These are phyloP conservation scores for Gila orcuttii DNA, from an alignment of 2,113 vertebrate species.

Conservation along the genomic window DNA sequence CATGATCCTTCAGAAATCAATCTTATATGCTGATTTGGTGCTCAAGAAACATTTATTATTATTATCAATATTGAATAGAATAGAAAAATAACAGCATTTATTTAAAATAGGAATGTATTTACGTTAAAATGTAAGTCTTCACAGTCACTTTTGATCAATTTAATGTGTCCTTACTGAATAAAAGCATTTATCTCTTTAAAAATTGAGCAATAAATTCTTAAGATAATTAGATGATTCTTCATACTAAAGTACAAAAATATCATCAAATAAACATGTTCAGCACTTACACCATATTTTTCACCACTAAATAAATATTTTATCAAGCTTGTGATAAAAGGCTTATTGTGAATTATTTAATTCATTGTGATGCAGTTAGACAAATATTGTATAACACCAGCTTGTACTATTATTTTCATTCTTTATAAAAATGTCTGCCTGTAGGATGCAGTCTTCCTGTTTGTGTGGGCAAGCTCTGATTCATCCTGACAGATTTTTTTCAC, in stretches of 20 bases:
- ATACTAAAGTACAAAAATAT: neutral
- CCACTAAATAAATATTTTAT: conserved; percentile 21
- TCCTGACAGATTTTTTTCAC: conserved; percentile 46
- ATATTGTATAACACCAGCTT: conserved; percentile 19
- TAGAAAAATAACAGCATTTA: no score
- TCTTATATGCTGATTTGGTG: neutral
- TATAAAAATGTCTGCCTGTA: conserved; percentile 40
- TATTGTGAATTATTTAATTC: conserved; percentile 3
- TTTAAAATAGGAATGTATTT: neutral
- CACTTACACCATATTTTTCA: neutral
- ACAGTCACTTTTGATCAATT: neutral
- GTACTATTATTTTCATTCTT: neutral
- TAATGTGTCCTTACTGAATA: neutral
- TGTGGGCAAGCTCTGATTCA: conserved; percentile 59
- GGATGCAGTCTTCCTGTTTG: conserved; percentile 54
- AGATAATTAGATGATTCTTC: neutral
- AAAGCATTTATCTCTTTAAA: neutral
- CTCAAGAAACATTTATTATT: neutral
- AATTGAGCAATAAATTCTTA: neutral
- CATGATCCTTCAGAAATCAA: neutral
- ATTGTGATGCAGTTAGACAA: neutral
- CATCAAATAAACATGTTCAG: conserved; percentile 6
- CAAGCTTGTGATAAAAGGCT: conserved; percentile 13
- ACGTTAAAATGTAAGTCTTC: neutral
- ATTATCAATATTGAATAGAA: neutral